Evolutionary conservation across 2,113 vertebrate species (phyloP).

Genomic region (Saimiri boliviensis): DNA sequence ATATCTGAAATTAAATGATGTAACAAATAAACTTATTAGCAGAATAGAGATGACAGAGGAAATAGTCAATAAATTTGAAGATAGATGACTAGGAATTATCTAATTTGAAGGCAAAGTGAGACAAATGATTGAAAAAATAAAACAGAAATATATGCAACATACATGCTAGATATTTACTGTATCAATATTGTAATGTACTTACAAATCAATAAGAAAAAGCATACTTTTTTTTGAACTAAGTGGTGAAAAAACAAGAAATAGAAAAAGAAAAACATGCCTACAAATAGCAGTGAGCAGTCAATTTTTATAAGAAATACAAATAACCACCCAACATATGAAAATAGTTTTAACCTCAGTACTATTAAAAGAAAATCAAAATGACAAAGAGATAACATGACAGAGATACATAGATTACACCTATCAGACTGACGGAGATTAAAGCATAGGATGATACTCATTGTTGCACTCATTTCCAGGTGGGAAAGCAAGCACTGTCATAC

Average conservation of each 20-base stretch:
- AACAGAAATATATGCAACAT: not conserved
- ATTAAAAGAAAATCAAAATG: constrained; percentile 57
- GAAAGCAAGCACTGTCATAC: not conserved
- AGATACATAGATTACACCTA: not conserved
- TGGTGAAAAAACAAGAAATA: too few species aligned
- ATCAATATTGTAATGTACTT: not conserved
- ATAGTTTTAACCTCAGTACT: not conserved
- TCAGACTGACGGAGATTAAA: not conserved
- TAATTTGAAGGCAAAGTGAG: not conserved
- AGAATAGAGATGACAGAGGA: not conserved
- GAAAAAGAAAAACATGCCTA: not conserved
- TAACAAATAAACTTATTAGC: not conserved
- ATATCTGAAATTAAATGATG: constrained; percentile 15
- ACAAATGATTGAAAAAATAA: not conserved
- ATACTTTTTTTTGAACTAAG: too few species aligned
- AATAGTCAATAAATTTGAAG: not conserved
- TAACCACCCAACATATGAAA: not conserved
- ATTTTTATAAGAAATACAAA: constrained; percentile 19
- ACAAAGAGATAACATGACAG: not conserved
- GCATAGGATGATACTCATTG: not conserved
- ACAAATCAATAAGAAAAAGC: not conserved
- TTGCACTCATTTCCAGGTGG: not conserved
- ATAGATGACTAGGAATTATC: not conserved
- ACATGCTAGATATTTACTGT: not conserved
- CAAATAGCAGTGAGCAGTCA: not conserved